phyloP scores from a whole-genome alignment of 2,797 vertebrate species.

The Melanotaenia boesemani region DNA sequence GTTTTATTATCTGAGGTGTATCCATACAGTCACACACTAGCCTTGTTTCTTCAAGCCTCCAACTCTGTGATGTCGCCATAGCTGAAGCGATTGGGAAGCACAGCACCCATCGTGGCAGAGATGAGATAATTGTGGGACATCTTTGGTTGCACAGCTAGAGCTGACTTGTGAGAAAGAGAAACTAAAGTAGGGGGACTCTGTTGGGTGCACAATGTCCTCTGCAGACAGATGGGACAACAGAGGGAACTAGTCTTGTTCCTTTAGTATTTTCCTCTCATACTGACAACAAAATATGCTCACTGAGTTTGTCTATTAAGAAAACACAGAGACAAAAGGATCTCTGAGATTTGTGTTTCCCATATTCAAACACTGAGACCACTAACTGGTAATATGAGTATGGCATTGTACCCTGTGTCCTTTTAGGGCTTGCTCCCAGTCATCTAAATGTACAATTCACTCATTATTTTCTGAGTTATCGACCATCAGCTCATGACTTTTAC shows the following conservation, averaged over 20 bases:
- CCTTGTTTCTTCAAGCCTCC: conserved; percentile 29
- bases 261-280: conserved; percentile 68
- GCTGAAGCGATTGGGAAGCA: conserved; percentile 38
- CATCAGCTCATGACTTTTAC: conserved; percentile 23
- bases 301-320: conserved; percentile 57
- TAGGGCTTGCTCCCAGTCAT: conserved; percentile 23
- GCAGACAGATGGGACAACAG: conserved; percentile 81
- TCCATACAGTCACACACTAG: conserved; percentile 37
- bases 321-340: conserved; percentile 56
- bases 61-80: conserved; percentile 57
- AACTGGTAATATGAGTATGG: conserved; percentile 32
- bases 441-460: conserved; percentile 17
- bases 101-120: conserved; percentile 56
- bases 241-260: conserved; percentile 70
- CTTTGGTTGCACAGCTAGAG: conserved; percentile 73
- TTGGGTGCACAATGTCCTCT: conserved; percentile 69
- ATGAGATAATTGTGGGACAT: conserved; percentile 62
- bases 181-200: conserved; percentile 52
- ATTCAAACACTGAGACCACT: conserved; percentile 37
- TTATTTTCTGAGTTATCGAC: conserved; percentile 29
- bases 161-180: conserved; percentile 66
- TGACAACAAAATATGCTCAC: conserved; percentile 71
- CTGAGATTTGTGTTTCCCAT: conserved; percentile 46
- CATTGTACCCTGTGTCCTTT: conserved; percentile 18
- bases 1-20: conserved; percentile 49